Evolutionary conservation across 2,113 vertebrate genomes (phyloP), one percentile per base, ranked within the genome.

Genomic region (Oryzias curvinotus): DNA sequence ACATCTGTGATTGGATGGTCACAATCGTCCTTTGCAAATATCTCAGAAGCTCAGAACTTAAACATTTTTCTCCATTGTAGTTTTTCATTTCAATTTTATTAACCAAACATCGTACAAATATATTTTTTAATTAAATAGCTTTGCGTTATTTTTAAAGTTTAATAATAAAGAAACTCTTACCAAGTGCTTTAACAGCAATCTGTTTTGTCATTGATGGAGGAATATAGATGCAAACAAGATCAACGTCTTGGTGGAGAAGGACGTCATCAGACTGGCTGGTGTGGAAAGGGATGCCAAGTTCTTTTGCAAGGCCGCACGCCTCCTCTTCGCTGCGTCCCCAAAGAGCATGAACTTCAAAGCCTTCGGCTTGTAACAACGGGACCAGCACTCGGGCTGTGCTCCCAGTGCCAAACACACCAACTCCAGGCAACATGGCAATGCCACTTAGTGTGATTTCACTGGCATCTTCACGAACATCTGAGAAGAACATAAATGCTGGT

Each of bases 331-430:
- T 99, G 78, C 91, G 93, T 1, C 96, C 97, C 95, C 97, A 99
- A 0, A 99, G 90, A 0, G 97, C 96, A 75, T 96, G 93, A 18
- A 99, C 90, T 2, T 95, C 94, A 85, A 99, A 99, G 5, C 97
- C 97, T 78, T 97, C 95, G 15, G 94, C 94, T 83, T 93, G 93
- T 70, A 99, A 87, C 85, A 99, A 73, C 0, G 95, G 95, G 3
- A 99, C 95, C 77, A 99, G 90, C 71, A 96, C 91, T 42, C 95
- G 92, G 57, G 96, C 95, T 0, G 95, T 94, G 82, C 93, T 95
- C 81, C 97, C 96, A 0, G 96, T 97, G 78, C 97, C 97, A 87
- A 99, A 99, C n/a, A 99, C 95, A 8, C 97, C 97, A 15, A 99
- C 96, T 58, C 97, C 97, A 0, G 97, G 97, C 75, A 98, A 91